phyloP scores from a whole-genome alignment of 2,113 vertebrate species.

The Litocranius walleri region DNA sequence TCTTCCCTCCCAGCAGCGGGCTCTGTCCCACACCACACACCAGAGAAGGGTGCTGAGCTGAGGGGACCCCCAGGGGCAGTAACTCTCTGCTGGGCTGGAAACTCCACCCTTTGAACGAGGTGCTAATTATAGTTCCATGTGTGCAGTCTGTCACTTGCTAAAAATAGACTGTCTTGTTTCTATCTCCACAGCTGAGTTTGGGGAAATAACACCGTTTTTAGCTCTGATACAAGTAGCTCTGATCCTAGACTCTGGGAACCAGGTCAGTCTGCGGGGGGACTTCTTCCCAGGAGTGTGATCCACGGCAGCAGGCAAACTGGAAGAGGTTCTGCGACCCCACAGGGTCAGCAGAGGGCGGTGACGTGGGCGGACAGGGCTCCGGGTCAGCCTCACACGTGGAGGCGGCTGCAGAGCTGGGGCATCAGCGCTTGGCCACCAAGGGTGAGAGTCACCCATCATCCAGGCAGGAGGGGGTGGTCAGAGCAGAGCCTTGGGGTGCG shows the following conservation, averaged over 20 bases:
- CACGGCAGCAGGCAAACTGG: rapidly evolving
- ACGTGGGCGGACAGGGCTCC: rapidly evolving
- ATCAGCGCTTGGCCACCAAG: rapidly evolving
- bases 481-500: rapidly evolving
- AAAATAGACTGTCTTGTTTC: slow-evolving; percentile 39
- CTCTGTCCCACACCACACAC: background rate
- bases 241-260: background rate
- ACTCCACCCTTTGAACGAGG: slow-evolving; percentile 1
- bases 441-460: background rate
- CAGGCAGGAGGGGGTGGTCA: background rate
- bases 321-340: rapidly evolving
- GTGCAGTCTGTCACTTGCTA: slow-evolving; percentile 41
- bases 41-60: background rate
- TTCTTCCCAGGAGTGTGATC: background rate
- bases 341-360: rapidly evolving
- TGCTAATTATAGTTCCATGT: background rate
- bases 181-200: background rate
- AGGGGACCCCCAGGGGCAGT: background rate
- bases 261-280: background rate
- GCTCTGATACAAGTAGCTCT: background rate
- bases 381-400: rapidly evolving
- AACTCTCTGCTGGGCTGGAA: background rate
- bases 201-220: background rate
- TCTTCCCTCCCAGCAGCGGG: background rate
- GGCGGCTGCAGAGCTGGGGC: no score